These are phyloP conservation scores for Limosa lapponica DNA, from an alignment of 2,797 vertebrate species.

Conservation along the genomic window DNA sequence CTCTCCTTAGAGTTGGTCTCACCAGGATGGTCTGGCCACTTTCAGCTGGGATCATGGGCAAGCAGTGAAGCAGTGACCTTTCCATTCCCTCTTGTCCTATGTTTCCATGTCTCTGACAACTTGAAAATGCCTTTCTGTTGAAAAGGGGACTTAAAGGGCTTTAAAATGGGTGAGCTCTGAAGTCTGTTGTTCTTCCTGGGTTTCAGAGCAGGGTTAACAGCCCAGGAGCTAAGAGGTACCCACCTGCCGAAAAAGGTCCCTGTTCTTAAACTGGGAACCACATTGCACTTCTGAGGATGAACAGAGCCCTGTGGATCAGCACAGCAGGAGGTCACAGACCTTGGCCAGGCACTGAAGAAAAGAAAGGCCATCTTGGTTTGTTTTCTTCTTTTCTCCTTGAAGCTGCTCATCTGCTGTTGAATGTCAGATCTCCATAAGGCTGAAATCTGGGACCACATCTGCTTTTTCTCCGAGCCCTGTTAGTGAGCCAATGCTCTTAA, in stretches of 20 bases:
- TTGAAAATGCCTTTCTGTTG: not conserved
- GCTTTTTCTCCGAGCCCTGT: not conserved
- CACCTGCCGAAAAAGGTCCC: not conserved
- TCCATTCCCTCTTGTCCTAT: not conserved
- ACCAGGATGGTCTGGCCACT: not conserved
- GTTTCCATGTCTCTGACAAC: not conserved
- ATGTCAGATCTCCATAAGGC: not conserved
- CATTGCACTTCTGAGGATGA: rapidly evolving
- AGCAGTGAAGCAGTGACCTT: not conserved
- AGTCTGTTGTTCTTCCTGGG: not conserved
- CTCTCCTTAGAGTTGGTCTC: not conserved
- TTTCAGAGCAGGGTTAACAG: not conserved
- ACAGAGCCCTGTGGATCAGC: not conserved
- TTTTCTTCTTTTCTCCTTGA: not conserved
- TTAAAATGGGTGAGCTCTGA: not conserved
- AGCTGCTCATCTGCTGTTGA: not conserved
- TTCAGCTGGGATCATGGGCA: not conserved
- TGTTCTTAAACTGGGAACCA: not conserved
- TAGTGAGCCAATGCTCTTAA: not conserved
- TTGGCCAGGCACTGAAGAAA: not conserved
- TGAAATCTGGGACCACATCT: not conserved
- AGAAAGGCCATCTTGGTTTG: not conserved
- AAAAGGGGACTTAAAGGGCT: not conserved
- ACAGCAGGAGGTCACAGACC: not conserved
- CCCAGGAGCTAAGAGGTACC: not conserved